Evolutionary conservation across 2,797 vertebrate genomes (phyloP).

Genomic region (Muscicapa striata): DNA sequence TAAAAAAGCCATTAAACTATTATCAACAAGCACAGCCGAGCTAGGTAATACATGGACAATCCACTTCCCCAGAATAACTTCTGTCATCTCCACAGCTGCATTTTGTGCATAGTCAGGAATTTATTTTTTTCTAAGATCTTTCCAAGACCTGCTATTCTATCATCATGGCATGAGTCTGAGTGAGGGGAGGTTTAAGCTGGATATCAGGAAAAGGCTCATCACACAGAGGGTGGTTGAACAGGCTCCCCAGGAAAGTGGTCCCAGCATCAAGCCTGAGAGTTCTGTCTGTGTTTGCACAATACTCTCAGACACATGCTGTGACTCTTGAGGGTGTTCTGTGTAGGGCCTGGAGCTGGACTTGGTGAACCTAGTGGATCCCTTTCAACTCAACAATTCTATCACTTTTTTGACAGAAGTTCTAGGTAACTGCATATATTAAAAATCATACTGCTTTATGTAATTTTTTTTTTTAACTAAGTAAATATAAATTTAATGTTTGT

Average conservation of each 20-base stretch:
- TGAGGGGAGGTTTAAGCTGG: background rate
- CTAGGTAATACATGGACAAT: background rate
- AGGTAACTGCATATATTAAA: background rate
- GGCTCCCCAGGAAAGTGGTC: background rate
- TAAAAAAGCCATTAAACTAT: background rate
- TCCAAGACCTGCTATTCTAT: background rate
- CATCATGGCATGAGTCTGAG: background rate
- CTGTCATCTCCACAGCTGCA: background rate
- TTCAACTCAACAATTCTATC: background rate
- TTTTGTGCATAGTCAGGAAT: background rate
- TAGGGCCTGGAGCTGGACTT: fast-evolving
- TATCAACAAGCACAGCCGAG: background rate
- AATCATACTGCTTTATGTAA: background rate
- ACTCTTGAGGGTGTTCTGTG: background rate
- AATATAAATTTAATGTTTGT: background rate
- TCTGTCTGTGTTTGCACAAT: background rate
- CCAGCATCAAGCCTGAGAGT: background rate
- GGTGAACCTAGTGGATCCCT: no score
- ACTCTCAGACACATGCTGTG: no score
- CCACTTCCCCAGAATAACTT: background rate
- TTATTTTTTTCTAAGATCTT: background rate
- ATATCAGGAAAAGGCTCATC: background rate
- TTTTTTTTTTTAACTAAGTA: background rate
- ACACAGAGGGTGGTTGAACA: background rate
- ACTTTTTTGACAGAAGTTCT: background rate